A percentile compares a stretch with the other conserved stretches of the same genome.
Evolutionary conservation across 30 jellyfish, hydroid and myxozoan species (phyloP).

Genomic region (Morbakka virulenta): DNA sequence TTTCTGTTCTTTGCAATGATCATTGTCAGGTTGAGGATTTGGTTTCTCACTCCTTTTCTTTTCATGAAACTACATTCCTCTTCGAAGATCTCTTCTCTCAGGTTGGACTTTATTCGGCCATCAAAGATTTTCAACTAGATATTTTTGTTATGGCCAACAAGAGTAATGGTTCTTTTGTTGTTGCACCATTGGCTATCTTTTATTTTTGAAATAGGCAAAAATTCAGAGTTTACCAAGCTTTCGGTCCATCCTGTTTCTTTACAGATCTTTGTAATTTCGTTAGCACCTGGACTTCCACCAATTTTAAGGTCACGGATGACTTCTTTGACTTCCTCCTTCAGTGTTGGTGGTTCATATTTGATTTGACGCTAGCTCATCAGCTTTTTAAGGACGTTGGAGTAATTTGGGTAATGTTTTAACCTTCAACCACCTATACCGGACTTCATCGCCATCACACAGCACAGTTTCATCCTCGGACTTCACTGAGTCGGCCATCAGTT

Average conservation of each 20-base stretch:
- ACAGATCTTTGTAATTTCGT: slow-evolving; percentile 34
- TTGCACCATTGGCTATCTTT: slow-evolving; percentile 15
- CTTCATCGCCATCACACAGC: too few relatives aligned
- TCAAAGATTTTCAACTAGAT: slow-evolving; percentile 23
- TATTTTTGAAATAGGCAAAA: slow-evolving; percentile 27
- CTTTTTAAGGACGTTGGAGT: too few relatives aligned
- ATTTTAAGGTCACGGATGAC: slow-evolving; percentile 23
- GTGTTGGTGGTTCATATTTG: slow-evolving; percentile 47
- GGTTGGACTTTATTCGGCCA: slow-evolving; percentile 4
- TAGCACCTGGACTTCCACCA: slow-evolving; percentile 27
- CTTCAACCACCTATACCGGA: too few relatives aligned
- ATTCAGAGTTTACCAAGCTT: slow-evolving; percentile 23
- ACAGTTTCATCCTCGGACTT: too few relatives aligned
- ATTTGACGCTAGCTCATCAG: too few relatives aligned
- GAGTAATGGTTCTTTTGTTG: slow-evolving; percentile 40
- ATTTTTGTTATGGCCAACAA: slow-evolving; percentile 23
- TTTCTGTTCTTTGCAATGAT: slow-evolving; percentile 21
- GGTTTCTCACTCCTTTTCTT: slow-evolving; percentile 36
- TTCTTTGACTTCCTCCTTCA: slow-evolving; percentile 4
- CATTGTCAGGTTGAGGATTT: slow-evolving; percentile 19
- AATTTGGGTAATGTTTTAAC: too few relatives aligned
- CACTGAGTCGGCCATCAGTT: too few relatives aligned
- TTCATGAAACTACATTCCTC: slow-evolving; percentile 30
- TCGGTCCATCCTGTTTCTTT: background rate
- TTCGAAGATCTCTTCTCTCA: slow-evolving; percentile 19